Base-by-base conservation (phyloP, 2,888 invertebrate species). In the Cetonia aurata region DNA sequence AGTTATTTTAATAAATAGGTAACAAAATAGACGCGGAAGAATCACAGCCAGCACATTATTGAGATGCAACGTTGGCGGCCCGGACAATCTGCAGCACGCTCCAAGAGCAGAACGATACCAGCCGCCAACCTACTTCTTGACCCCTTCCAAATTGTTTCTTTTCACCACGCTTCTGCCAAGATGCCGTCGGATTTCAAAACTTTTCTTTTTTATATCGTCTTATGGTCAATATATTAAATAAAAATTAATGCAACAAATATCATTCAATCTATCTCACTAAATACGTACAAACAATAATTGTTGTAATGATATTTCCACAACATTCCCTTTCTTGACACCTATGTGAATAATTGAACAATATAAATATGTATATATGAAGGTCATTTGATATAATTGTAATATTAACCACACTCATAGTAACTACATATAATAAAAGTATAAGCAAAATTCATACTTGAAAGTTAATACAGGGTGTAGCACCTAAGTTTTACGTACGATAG, bases 61-160 rank as follows among this genome's bases (percentile, higher is more conserved):
- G 52, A 65, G 62, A 37, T 52, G 62, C 62, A 25, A 37, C 37
- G 50, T 65, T 50, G 10, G 33, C 50, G 50, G 25, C 62, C 50
- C 46, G 70, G 33, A 66, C 52, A 65, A 65, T 70, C 70, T 70
- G 66, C 55, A 56, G 41, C 66, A 59, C 70, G 60, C 44, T 50
- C 25, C 48, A 67, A 41, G 71, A 48, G 66, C 53, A 60, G 53
- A 60, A 31, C 53, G 59, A 67, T 67, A 59, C 59, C 70, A 67
- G 70, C 70, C 69, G 70, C 70, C 75, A 75, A 75, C 75, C 75
- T 75, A 75, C 73, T 75, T 75, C 75, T 75, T 71, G 68, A 52
- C 60, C 67, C 70, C 72, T 55, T 57, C 72, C 72, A 70, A 70
- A 62, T 44, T 66, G 70, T 70, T 33, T 70, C 70, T 70, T 66